A percentile compares a stretch with the other conserved stretches of the same genome.
phyloP scores from a whole-genome alignment of 2,113 vertebrate species.

The Erythrolamprus reginae region DNA sequence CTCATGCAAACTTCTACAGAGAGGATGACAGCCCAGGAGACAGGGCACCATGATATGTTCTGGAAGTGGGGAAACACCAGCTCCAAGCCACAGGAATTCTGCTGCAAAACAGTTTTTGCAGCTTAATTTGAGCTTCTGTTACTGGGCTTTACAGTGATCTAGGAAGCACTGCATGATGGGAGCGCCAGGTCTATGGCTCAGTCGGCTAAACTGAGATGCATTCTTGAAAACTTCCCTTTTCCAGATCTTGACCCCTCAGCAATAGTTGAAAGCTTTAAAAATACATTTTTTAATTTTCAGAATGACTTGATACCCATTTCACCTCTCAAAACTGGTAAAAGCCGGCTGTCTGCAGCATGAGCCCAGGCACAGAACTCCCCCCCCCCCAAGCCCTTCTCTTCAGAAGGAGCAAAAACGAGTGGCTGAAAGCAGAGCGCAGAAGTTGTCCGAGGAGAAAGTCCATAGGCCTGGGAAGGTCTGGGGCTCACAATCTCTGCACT shows the following conservation, averaged over 20 bases:
- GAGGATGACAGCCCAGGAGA: neutral
- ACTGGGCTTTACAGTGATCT: neutral
- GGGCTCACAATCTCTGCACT: too few relatives aligned
- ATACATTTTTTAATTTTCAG: neutral
- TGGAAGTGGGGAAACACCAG: neutral
- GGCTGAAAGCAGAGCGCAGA: neutral
- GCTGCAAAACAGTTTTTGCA: neutral
- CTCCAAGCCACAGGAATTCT: neutral
- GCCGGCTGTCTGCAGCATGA: neutral
- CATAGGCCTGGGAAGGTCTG: too few relatives aligned
- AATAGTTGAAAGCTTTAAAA: neutral
- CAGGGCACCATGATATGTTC: neutral
- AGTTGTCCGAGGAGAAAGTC: neutral
- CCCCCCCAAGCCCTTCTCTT: neutral
- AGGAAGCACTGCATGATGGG: neutral
- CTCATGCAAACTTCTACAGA: neutral
- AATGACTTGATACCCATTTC: neutral
- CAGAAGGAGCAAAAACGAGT: neutral
- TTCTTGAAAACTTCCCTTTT: neutral
- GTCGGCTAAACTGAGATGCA: neutral
- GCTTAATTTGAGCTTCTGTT: neutral
- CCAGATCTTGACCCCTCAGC: neutral
- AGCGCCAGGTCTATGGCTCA: neutral
- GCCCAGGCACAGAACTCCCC: neutral
- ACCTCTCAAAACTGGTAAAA: neutral